A percentile compares a stretch with the other conserved stretches of the same genome.
These are phyloP conservation scores for Tetragonula clypearis DNA, from an alignment of 1,140 invertebrate species.

Conservation along the genomic window DNA sequence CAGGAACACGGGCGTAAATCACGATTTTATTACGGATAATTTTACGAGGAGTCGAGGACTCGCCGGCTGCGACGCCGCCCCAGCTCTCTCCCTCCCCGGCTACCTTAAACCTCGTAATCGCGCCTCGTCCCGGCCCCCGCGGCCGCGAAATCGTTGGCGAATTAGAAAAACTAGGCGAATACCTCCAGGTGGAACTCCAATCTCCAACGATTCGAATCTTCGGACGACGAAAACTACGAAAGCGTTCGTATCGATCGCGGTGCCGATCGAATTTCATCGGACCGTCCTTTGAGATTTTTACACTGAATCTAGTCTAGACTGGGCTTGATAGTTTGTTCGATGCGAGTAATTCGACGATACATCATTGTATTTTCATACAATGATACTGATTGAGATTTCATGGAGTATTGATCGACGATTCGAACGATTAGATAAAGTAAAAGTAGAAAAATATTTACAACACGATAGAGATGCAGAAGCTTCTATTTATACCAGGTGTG, in stretches of 20 bases:
- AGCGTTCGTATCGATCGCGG: background rate
- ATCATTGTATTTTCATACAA: too few species aligned
- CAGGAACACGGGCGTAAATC: constrained; percentile 74
- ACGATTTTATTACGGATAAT: constrained; percentile 78
- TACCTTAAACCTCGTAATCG: constrained; percentile 75
- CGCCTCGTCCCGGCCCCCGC: constrained; percentile 17
- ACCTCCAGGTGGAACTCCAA: background rate
- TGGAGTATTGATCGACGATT: too few species aligned
- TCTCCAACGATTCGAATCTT: background rate
- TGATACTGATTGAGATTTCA: too few species aligned
- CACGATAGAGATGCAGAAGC: too few species aligned
- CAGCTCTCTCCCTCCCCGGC: constrained; percentile 41
- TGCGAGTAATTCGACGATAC: too few species aligned
- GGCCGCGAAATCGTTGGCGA: constrained; percentile 63
- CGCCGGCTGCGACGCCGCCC: constrained; percentile 40
- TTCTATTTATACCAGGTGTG: too few species aligned
- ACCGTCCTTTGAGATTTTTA: background rate
- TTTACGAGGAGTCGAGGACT: constrained; percentile 71
- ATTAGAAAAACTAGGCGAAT: constrained; percentile 60
- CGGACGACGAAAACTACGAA: background rate
- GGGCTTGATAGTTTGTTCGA: background rate
- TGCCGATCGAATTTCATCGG: background rate
- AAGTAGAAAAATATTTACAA: too few species aligned
- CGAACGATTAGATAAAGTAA: too few species aligned
- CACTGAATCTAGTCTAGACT: background rate